A percentile compares a stretch with the other conserved stretches of the same genome.
These are phyloP conservation scores for Erebia aethiops DNA, from an alignment of 2,888 invertebrate genomes.

Conservation along the genomic window DNA sequence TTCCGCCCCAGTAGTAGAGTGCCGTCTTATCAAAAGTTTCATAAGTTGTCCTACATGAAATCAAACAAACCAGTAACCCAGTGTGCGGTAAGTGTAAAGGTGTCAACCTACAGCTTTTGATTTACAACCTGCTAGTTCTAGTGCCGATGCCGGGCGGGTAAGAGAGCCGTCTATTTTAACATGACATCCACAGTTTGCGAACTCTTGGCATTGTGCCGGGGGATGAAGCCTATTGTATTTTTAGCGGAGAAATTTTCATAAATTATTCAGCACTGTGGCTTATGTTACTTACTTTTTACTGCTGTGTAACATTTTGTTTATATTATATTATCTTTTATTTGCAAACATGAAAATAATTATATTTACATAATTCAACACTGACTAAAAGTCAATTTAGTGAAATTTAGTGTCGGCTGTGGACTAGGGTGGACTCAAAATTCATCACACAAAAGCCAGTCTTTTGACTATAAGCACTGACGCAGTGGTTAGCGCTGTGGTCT, in stretches of 20 bases:
- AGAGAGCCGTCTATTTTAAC: slow-evolving; percentile 38
- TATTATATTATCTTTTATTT: slow-evolving; percentile 1
- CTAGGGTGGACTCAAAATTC: too few species aligned
- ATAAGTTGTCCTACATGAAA: too few species aligned
- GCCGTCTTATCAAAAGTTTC: too few species aligned
- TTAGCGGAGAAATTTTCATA: slow-evolving; percentile 44
- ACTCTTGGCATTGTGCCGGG: slow-evolving; percentile 47
- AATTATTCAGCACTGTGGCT: slow-evolving; percentile 25
- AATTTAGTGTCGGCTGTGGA: too few species aligned
- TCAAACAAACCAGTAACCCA: neutral
- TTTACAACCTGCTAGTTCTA: slow-evolving; percentile 27
- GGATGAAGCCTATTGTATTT: slow-evolving; percentile 48
- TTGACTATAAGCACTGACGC: too few species aligned
- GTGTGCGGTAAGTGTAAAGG: slow-evolving; percentile 1
- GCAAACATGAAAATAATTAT: too few species aligned
- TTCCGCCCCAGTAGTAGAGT: too few species aligned
- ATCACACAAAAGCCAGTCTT: too few species aligned
- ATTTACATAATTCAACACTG: too few species aligned
- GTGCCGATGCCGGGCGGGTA: slow-evolving; percentile 30
- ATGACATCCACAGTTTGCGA: slow-evolving; percentile 37
- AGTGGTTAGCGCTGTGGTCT: too few species aligned
- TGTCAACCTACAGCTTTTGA: slow-evolving; percentile 31
- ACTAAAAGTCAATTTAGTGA: too few species aligned
- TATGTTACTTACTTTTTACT: neutral
- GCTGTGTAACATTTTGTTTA: neutral